Percentiles rank a stretch among this genome's conserved stretches.
Evolutionary conservation across 2,888 invertebrate genomes (phyloP).

Genomic region (Rhyacophila evoluta): DNA sequence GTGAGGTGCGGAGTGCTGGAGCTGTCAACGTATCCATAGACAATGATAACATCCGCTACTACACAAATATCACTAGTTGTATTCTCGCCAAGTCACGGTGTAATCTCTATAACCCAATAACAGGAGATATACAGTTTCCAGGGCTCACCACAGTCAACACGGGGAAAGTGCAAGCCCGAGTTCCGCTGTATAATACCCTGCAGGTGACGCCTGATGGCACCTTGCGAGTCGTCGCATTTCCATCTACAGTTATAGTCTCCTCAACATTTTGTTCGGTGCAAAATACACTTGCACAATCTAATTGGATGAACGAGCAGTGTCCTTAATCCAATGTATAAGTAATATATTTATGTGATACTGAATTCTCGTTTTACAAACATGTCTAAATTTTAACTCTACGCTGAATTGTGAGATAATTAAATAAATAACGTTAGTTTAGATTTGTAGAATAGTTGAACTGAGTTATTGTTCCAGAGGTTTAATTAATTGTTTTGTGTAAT

Average conservation of each 20-base stretch:
- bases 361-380: too few species aligned
- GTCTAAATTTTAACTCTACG: too few species aligned
- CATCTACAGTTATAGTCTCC: conserved; percentile 66
- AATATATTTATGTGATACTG: too few species aligned
- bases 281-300: conserved; percentile 68
- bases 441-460: too few species aligned
- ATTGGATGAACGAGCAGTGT: conserved; percentile 61
- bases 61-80: conserved; percentile 75
- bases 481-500: too few species aligned
- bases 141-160: conserved; percentile 60
- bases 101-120: conserved; percentile 74
- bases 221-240: conserved; percentile 69
- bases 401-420: too few species aligned
- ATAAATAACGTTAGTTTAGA: too few species aligned
- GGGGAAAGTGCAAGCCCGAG: conserved; percentile 58
- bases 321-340: too few species aligned
- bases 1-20: conserved; percentile 67
- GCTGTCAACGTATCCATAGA: conserved; percentile 67
- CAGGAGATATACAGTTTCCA: conserved; percentile 72
- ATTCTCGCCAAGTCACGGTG: conserved; percentile 75
- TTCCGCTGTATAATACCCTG: conserved; percentile 68
- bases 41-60: conserved; percentile 69
- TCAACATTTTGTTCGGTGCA: conserved; percentile 69
- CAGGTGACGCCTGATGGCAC: conserved; percentile 71
- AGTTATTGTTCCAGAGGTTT: too few species aligned